Percentiles rank a stretch among this genome's conserved stretches.
Evolutionary conservation across 2,113 vertebrate genomes (phyloP).

Genomic region (Excalfactoria chinensis): DNA sequence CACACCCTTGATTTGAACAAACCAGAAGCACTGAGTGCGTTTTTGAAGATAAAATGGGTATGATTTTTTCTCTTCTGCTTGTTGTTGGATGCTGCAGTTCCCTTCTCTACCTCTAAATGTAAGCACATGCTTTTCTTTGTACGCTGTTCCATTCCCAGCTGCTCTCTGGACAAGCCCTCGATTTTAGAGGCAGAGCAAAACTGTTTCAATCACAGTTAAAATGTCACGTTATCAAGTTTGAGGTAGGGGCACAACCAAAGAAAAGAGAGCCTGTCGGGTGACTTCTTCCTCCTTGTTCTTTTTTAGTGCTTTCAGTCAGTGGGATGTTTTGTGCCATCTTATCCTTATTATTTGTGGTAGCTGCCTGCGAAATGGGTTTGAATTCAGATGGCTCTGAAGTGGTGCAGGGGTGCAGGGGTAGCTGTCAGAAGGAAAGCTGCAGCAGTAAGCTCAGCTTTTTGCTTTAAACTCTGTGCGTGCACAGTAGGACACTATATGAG

Average conservation of each 20-base stretch:
- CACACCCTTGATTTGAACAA: slow-evolving; percentile 47
- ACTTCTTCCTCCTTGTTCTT: neutral
- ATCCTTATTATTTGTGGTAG: neutral
- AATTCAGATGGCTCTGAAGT: neutral
- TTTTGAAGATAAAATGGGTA: slow-evolving; percentile 52
- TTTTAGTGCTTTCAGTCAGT: neutral
- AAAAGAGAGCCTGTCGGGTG: neutral
- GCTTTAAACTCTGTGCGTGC: neutral
- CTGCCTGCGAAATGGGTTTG: neutral
- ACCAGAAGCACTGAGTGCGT: slow-evolving; percentile 9
- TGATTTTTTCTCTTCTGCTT: neutral
- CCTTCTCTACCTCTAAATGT: slow-evolving; percentile 46
- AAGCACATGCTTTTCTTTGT: slow-evolving; percentile 48
- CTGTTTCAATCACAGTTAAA: neutral
- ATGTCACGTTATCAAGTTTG: neutral
- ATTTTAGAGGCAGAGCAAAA: neutral
- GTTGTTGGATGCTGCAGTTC: slow-evolving; percentile 3
- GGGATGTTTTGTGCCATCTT: neutral
- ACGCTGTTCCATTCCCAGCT: neutral
- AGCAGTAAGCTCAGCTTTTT: no score
- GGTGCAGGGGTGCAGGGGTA: neutral
- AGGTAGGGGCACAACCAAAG: neutral
- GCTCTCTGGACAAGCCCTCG: neutral
- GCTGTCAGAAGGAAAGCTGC: accelerated
- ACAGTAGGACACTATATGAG: accelerated